Percentiles rank a stretch among this genome's conserved stretches.
phyloP scores from a whole-genome alignment of 1,140 invertebrate genomes.

The Drosophila malerkotliana region DNA sequence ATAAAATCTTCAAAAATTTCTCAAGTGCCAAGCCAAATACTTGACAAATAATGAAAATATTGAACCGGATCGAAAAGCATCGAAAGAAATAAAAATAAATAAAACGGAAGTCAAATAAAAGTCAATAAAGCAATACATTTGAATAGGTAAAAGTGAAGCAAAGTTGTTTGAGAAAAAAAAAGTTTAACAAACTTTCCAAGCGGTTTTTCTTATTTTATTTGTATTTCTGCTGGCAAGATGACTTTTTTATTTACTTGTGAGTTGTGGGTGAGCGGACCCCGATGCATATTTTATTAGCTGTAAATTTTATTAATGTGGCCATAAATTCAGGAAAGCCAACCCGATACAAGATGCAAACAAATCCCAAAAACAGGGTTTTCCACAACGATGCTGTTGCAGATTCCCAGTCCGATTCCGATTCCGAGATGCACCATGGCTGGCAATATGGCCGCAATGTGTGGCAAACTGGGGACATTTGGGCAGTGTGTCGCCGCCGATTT shows the following conservation, averaged over 20 bases:
- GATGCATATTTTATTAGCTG: conserved; percentile 80
- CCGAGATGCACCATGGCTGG: not conserved
- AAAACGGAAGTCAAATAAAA: conserved; percentile 44
- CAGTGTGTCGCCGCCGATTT: conserved; percentile 70
- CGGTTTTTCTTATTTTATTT: not conserved
- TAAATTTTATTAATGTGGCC: conserved; percentile 81
- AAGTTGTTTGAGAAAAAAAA: conserved; percentile 6
- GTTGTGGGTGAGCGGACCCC: conserved; percentile 62
- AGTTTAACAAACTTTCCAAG: conserved; percentile 36
- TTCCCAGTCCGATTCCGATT: conserved; percentile 15
- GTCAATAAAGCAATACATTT: conserved; percentile 29
- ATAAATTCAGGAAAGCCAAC: conserved; percentile 69
- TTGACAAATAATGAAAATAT: conserved; percentile 54
- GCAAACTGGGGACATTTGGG: conserved; percentile 74
- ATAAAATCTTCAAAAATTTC: conserved; percentile 35
- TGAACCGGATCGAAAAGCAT: conserved; percentile 31
- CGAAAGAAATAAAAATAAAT: conserved; percentile 29
- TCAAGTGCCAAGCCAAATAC: conserved; percentile 58
- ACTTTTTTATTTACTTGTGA: not conserved
- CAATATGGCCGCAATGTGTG: conserved; percentile 50
- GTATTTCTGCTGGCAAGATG: not conserved
- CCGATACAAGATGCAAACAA: conserved; percentile 64
- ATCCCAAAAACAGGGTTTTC: conserved; percentile 43
- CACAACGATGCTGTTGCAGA: not conserved
- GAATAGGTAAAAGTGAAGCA: conserved; percentile 38